Evolutionary conservation across 92 coral and sea anemone genomes (phyloP).

Genomic region (Anthopleura xanthogrammica): DNA sequence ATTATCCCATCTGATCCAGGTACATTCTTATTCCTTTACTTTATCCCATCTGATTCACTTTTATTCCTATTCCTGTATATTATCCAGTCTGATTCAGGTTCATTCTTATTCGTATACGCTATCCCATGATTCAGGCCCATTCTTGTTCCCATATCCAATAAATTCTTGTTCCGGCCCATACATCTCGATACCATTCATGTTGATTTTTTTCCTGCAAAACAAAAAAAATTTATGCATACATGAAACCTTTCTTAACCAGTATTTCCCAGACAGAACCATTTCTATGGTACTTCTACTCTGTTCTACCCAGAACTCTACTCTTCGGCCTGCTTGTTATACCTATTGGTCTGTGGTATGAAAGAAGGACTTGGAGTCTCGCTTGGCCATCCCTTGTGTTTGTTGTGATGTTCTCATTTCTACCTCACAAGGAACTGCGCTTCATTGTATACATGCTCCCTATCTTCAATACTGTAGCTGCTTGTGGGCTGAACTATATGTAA

Average conservation of each 20-base stretch:
- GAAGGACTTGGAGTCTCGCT: conserved; percentile 77
- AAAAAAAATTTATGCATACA: background rate
- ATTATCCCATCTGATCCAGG: too few species aligned
- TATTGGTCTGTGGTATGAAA: conserved; percentile 82
- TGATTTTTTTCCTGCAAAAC: too few species aligned
- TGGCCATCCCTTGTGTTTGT: conserved; percentile 73
- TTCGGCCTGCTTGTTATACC: conserved; percentile 73
- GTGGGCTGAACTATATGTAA: conserved; percentile 90
- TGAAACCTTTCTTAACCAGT: conserved; percentile 42
- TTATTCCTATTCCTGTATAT: too few species aligned
- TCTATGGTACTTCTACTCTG: conserved; percentile 95
- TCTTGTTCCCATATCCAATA: too few species aligned
- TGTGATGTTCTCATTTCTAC: conserved; percentile 81
- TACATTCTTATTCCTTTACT: too few species aligned
- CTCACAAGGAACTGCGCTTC: conserved; percentile 96
- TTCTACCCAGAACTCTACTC: conserved; percentile 84
- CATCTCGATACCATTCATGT: too few species aligned
- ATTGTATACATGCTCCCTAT: conserved; percentile 86
- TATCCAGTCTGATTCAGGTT: too few species aligned
- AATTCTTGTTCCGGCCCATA: too few species aligned
- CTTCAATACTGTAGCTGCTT: conserved; percentile 85
- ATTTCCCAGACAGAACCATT: conserved; percentile 85
- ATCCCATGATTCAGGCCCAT: too few species aligned
- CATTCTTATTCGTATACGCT: too few species aligned
- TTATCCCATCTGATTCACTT: too few species aligned